These are phyloP conservation scores for Trigoniulus corallinus DNA, from an alignment of 1,140 invertebrate species.

Conservation along the genomic window DNA sequence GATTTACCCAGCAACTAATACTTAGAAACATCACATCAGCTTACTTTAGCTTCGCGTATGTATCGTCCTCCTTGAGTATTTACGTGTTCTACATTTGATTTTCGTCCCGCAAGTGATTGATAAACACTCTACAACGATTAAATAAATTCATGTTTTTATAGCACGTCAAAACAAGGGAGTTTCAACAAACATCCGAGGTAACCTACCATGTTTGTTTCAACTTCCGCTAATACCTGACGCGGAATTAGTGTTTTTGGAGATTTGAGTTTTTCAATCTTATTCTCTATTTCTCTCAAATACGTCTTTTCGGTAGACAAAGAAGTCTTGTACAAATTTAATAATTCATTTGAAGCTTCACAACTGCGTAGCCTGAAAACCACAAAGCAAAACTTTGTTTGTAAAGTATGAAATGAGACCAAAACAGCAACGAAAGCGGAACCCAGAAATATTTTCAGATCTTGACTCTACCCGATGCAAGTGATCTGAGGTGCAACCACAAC, in stretches of 20 bases:
- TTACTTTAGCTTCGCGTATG: slow-evolving; percentile 96
- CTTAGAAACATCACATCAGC: slow-evolving; percentile 11
- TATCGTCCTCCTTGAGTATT: slow-evolving; percentile 87
- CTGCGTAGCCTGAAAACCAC: slow-evolving; percentile 48
- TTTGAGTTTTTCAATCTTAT: slow-evolving; percentile 48
- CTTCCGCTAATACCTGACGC: slow-evolving; percentile 35
- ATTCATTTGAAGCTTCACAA: slow-evolving; percentile 64
- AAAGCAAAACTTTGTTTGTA: no score
- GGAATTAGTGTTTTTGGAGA: slow-evolving; percentile 46
- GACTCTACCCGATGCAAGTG: no score
- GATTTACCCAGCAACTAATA: not conserved
- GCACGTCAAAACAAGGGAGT: not conserved
- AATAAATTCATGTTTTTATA: not conserved
- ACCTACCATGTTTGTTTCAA: slow-evolving; percentile 61
- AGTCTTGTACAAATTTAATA: slow-evolving; percentile 70
- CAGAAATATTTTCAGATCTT: no score
- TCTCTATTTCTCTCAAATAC: slow-evolving; percentile 65
- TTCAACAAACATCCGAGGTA: not conserved
- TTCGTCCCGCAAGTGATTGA: slow-evolving; percentile 72
- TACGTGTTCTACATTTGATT: slow-evolving; percentile 82
- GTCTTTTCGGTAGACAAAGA: slow-evolving; percentile 69
- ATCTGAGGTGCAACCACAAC: no score
- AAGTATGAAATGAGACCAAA: no score
- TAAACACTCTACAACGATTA: slow-evolving; percentile 51
- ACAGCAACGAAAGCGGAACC: no score